Conservation (phyloP, 2,888 invertebrate genomes). For the Cephus pygmeus region DNA sequence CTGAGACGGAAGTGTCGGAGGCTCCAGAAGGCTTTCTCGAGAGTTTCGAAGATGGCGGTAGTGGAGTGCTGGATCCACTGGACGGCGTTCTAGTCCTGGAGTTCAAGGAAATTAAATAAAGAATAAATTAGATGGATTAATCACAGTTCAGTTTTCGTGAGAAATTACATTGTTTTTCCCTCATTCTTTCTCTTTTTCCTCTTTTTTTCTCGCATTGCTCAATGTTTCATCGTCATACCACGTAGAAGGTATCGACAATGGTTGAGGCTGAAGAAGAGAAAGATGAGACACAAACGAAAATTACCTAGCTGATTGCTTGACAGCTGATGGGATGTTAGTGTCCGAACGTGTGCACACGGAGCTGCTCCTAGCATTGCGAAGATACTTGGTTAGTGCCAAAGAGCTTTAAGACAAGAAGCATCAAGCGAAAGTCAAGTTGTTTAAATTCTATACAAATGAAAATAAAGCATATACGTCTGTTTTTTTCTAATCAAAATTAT, state of each 20-base stretch:
- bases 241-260: not conserved
- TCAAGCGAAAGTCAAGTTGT: not conserved
- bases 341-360: constrained; percentile 62
- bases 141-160: constrained; percentile 17
- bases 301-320: constrained; percentile 63
- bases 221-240: too few species aligned
- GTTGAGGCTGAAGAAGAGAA: not conserved
- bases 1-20: constrained; percentile 73
- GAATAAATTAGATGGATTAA: constrained; percentile 17
- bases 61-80: constrained; percentile 77
- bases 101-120: constrained; percentile 34
- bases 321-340: constrained; percentile 64
- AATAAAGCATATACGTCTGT: not conserved
- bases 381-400: constrained; percentile 30
- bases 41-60: constrained; percentile 74
- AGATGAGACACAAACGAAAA: not conserved
- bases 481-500: not conserved
- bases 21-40: constrained; percentile 77
- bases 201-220: not conserved
- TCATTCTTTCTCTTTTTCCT: not conserved
- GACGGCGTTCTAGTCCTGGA: constrained; percentile 80
- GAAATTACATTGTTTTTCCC: not conserved
- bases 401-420: constrained; percentile 16
- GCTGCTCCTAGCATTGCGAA: constrained; percentile 56
- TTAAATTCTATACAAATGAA: not conserved